Evolutionary conservation across 2,797 vertebrate species (phyloP).

Genomic region (Falco columbarius): DNA sequence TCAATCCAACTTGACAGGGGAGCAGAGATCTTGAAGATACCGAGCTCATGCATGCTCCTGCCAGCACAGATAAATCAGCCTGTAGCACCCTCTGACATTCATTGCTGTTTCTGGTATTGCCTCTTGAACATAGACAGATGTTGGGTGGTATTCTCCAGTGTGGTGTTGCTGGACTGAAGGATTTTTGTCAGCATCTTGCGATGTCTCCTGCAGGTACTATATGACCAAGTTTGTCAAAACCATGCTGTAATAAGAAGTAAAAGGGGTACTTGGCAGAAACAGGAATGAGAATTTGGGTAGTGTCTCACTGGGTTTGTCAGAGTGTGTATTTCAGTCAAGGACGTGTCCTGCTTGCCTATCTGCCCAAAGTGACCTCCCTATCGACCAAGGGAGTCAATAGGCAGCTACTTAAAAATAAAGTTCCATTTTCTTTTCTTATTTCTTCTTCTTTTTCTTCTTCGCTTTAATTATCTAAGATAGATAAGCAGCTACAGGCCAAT

Average conservation of each 20-base stretch:
- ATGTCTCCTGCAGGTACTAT: fast-evolving
- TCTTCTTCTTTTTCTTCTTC: conserved; percentile 26
- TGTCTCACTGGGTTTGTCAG: not conserved
- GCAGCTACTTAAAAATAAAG: conserved; percentile 61
- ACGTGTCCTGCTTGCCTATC: not conserved
- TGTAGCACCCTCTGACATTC: not conserved
- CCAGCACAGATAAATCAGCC: not conserved
- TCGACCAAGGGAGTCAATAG: conserved; percentile 64
- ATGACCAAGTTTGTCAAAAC: fast-evolving
- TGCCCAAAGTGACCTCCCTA: conserved; percentile 61
- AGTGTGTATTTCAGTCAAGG: not conserved
- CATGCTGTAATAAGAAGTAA: fast-evolving
- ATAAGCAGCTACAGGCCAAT: conserved; percentile 73
- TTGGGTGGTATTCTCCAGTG: not conserved
- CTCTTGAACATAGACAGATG: fast-evolving
- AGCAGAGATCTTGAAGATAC: not conserved
- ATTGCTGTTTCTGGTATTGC: not conserved
- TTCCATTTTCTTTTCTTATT: conserved; percentile 54
- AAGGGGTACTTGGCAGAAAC: not conserved
- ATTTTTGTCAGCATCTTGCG: fast-evolving
- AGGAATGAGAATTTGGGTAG: not conserved
- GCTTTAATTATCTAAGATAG: conserved; percentile 75
- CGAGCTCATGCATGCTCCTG: fast-evolving
- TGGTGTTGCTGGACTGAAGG: not conserved
- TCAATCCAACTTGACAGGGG: not conserved